Base-by-base conservation (phyloP, 1,140 invertebrate species). In the Calycopis cecrops region DNA sequence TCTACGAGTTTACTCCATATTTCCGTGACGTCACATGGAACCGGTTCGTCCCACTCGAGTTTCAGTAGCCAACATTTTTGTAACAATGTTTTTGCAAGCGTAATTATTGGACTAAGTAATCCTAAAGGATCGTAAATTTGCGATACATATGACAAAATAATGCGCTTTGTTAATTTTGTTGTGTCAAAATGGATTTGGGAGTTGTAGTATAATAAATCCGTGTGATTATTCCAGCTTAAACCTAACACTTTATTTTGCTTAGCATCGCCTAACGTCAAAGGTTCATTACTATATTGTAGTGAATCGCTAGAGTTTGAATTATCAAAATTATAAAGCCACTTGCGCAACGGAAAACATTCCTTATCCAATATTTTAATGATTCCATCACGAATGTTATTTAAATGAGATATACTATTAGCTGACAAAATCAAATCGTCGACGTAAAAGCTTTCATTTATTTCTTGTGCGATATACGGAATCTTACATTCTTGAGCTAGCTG, bases 341-440 rank as follows among this genome's bases (percentile, higher is more conserved):
- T n/a, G n/a, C n/a, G n/a, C n/a, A n/a, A n/a, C n/a, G n/a, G n/a
- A n/a, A n/a, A n/a, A n/a, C n/a, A n/a, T n/a, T n/a, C n/a, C n/a
- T n/a, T n/a, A n/a, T n/a, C n/a, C n/a, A n/a, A n/a, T n/a, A n/a
- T n/a, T n/a, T n/a, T n/a, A n/a, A n/a, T n/a, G n/a, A n/a, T n/a
- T n/a, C n/a, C n/a, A n/a, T n/a, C n/a, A n/a, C n/a, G n/a, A n/a
- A n/a, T n/a, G n/a, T n/a, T n/a, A n/a, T n/a, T n/a, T n/a, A n/a
- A n/a, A n/a, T n/a, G n/a, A n/a, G 16, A 11, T 17, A 51, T 55
- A 49, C 34, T 55, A 47, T 60, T 37, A 6, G 28, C 48, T 18
- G 47, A 48, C 44, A 48, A 54, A 17, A 60, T 54, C 28, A 60
- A 55, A 55, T 60, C n/a, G n/a, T n/a, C n/a, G n/a, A 60, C 58